These are phyloP conservation scores for Halictus quadricinctus DNA, from an alignment of 2,888 invertebrate genomes.

Conservation along the genomic window DNA sequence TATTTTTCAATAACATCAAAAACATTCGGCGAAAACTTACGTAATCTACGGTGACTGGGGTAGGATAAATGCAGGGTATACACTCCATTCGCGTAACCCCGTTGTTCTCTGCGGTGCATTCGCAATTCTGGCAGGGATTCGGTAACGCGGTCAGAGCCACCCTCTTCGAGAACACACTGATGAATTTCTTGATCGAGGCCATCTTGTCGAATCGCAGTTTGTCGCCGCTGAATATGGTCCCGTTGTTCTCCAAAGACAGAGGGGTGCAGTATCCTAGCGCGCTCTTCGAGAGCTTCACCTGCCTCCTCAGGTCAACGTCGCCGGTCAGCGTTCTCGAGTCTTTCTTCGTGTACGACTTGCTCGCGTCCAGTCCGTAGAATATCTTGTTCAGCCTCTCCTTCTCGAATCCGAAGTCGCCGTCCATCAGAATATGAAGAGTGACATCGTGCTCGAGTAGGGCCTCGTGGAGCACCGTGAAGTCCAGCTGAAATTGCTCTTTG, in stretches of 20 bases:
- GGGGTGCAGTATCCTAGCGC: conserved; percentile 91
- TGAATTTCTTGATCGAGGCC: conserved; percentile 85
- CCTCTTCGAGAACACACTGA: conserved; percentile 87
- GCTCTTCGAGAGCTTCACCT: conserved; percentile 90
- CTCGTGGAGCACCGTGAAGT: conserved; percentile 92
- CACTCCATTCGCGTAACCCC: conserved; percentile 88
- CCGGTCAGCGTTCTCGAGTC: conserved; percentile 88
- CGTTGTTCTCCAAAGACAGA: conserved; percentile 93
- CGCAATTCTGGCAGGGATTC: conserved; percentile 86
- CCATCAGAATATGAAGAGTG: conserved; percentile 92
- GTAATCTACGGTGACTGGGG: conserved; percentile 83
- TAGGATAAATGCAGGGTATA: conserved; percentile 85
- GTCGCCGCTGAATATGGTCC: conserved; percentile 87
- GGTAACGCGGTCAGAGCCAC: conserved; percentile 86
- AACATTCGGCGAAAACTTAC: conserved; percentile 78
- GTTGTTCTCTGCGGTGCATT: conserved; percentile 87
- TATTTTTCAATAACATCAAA: not conserved
- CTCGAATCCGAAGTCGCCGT: conserved; percentile 90
- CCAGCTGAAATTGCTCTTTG: conserved; percentile 84
- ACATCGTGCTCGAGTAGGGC: conserved; percentile 91
- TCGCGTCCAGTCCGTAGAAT: conserved; percentile 91
- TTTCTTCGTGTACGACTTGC: conserved; percentile 90
- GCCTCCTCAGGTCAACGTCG: conserved; percentile 88
- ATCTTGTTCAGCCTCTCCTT: conserved; percentile 89
- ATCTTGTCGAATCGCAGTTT: conserved; percentile 85